Conservation (phyloP, 2,113 vertebrate genomes). For the Toxostoma redivivum region DNA sequence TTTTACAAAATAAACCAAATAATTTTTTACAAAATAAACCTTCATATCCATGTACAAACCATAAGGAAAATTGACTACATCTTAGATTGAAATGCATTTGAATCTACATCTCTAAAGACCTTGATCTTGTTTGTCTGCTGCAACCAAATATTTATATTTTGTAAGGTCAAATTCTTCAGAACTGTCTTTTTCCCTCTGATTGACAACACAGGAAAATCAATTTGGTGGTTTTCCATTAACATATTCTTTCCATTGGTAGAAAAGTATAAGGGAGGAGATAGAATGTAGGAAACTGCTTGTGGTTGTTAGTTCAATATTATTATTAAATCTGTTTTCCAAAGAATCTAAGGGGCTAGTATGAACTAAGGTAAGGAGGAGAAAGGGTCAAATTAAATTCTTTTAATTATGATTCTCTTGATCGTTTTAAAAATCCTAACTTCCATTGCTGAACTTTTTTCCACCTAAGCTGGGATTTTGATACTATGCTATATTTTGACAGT, state of each 20-base stretch:
- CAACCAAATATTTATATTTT: neutral
- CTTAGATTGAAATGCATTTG: neutral
- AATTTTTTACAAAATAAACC: neutral
- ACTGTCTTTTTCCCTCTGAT: neutral
- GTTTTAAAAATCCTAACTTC: neutral
- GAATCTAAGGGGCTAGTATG: neutral
- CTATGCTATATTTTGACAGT: neutral
- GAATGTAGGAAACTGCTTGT: neutral
- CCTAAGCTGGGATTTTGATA: neutral
- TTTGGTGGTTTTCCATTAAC: neutral
- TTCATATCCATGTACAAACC: neutral
- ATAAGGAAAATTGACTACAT: neutral
- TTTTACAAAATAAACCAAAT: neutral
- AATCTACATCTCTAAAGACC: neutral
- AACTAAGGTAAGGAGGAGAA: neutral
- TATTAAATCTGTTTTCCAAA: neutral
- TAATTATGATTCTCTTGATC: neutral
- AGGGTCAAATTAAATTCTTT: neutral
- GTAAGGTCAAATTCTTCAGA: neutral
- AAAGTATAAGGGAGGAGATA: neutral
- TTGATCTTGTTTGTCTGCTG: neutral
- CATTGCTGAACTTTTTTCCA: neutral
- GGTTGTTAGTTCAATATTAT: neutral
- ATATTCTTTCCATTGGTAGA: neutral
- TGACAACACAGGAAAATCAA: neutral